Evolutionary conservation across 2,113 vertebrate species (phyloP).

Genomic region (Cyanoliseus patagonus): DNA sequence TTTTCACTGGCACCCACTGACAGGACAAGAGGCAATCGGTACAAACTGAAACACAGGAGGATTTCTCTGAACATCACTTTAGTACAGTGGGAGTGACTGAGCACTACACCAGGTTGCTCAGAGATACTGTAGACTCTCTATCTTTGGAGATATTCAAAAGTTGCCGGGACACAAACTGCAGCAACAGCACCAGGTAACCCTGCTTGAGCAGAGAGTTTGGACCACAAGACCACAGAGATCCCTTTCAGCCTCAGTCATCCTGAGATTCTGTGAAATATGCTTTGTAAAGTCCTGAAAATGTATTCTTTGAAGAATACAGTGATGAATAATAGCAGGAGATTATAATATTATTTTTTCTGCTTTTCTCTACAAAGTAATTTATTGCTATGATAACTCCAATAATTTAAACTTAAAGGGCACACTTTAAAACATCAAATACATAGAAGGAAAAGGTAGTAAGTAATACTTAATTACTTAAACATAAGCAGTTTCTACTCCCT

Average conservation of each 20-base stretch:
- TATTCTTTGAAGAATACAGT: background rate
- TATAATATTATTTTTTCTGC: background rate
- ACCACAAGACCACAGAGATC: background rate
- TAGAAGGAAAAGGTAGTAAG: background rate
- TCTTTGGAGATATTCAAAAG: background rate
- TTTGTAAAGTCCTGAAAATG: background rate
- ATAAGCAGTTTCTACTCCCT: background rate
- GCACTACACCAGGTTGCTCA: background rate
- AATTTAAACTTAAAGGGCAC: background rate
- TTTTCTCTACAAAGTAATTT: background rate
- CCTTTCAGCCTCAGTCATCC: background rate
- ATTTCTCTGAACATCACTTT: background rate
- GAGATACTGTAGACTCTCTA: background rate
- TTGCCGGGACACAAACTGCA: too few species aligned
- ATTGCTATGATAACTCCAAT: background rate
- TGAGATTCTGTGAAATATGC: background rate
- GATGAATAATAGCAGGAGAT: background rate
- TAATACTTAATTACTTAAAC: background rate
- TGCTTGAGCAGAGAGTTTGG: background rate
- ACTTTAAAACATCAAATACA: background rate
- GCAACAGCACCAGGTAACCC: background rate
- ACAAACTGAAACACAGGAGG: background rate
- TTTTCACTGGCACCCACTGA: background rate
- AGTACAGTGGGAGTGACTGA: background rate
- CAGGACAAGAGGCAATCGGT: background rate